phyloP scores from a whole-genome alignment of 2,888 invertebrate genomes.

The Galerucella nymphaeae region DNA sequence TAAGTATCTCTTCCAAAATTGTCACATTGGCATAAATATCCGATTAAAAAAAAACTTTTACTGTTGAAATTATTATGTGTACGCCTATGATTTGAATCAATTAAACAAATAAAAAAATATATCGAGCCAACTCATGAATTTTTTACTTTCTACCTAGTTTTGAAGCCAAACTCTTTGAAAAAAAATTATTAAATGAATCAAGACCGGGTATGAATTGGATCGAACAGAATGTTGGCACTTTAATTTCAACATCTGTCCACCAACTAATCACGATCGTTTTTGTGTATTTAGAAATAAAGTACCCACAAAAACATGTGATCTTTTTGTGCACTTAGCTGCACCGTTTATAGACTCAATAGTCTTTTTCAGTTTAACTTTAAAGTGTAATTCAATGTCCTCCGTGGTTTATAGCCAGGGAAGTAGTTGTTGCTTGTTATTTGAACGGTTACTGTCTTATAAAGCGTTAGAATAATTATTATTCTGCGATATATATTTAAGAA shows the following conservation, averaged over 20 bases:
- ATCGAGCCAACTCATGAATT: not conserved
- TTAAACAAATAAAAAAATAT: not conserved
- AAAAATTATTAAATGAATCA: not conserved
- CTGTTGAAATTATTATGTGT: not conserved
- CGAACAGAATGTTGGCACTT: slow-evolving; percentile 3
- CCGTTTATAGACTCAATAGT: too few species aligned
- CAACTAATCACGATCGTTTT: slow-evolving; percentile 10
- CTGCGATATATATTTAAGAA: too few species aligned
- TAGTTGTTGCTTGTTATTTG: too few species aligned
- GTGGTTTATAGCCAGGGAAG: too few species aligned
- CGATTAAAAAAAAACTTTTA: too few species aligned
- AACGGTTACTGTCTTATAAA: too few species aligned
- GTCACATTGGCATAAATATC: too few species aligned
- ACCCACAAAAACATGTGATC: not conserved
- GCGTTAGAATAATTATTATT: too few species aligned
- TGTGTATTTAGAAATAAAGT: not conserved
- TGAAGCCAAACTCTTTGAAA: not conserved
- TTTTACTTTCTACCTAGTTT: not conserved
- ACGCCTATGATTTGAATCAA: not conserved
- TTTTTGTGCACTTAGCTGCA: too few species aligned
- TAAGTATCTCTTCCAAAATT: too few species aligned
- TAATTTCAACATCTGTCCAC: slow-evolving; percentile 1
- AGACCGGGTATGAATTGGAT: slow-evolving; percentile 4
- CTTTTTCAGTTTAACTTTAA: too few species aligned
- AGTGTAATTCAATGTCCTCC: too few species aligned